Conservation (phyloP, 2,888 invertebrate genomes). For the Myopa tessellatipennis region DNA sequence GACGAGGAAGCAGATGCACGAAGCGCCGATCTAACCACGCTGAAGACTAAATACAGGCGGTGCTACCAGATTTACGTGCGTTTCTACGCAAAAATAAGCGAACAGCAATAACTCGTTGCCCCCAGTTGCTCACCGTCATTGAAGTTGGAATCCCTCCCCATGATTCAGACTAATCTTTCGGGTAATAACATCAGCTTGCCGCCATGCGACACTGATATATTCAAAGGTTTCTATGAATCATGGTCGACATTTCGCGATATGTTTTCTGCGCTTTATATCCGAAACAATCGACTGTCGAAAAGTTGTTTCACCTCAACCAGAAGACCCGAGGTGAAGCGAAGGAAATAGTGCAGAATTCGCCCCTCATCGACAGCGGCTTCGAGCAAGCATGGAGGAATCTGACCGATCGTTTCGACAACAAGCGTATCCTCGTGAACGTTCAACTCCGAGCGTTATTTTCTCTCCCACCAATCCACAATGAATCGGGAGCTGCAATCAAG, state of each 20-base stretch:
- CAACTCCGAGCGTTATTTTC: background rate
- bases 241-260: constrained; percentile 27
- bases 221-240: constrained; percentile 19
- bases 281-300: constrained; percentile 13
- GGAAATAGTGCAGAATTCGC: background rate
- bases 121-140: no score
- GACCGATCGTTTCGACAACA: constrained; percentile 4
- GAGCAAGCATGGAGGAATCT: background rate
- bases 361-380: background rate
- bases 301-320: constrained; percentile 11
- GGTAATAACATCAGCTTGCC: constrained; percentile 25
- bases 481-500: background rate
- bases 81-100: no score
- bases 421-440: background rate
- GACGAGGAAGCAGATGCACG: no score
- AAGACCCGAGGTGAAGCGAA: constrained; percentile 23
- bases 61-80: no score
- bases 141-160: no score
- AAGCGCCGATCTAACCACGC: no score
- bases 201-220: constrained; percentile 31
- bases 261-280: constrained; percentile 24
- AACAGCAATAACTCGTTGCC: no score
- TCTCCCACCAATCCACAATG: background rate
- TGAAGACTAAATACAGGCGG: no score
- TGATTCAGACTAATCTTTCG: background rate